Evolutionary conservation across 2,888 invertebrate species (phyloP).

Genomic region (Bombyx huttoni): DNA sequence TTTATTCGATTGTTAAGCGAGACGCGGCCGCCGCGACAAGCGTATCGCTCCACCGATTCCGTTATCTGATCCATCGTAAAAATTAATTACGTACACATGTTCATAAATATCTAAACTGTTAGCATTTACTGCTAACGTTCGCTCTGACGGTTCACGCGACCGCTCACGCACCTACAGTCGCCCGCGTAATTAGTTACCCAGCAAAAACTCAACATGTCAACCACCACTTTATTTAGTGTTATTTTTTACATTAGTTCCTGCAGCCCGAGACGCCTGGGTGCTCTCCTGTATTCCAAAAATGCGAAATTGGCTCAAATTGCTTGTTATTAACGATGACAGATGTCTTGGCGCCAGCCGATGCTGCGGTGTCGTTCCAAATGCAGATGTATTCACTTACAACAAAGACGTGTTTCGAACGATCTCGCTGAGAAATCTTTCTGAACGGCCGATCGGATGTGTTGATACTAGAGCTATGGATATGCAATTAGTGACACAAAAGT

Average conservation of each 20-base stretch:
- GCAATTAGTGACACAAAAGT: constrained; percentile 57
- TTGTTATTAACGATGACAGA: constrained; percentile 71
- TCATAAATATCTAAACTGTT: constrained; percentile 67
- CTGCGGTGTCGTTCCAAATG: constrained; percentile 10
- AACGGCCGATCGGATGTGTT: constrained; percentile 57
- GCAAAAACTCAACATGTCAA: constrained; percentile 60
- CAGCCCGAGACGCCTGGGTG: constrained; percentile 53
- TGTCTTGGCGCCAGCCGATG: constrained; percentile 60
- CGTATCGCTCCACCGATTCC: constrained; percentile 56
- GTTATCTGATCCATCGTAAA: constrained; percentile 69
- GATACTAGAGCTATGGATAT: constrained; percentile 60
- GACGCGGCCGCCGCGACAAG: constrained; percentile 44
- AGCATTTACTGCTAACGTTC: constrained; percentile 57
- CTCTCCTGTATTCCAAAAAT: constrained; percentile 62
- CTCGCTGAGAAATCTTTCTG: constrained; percentile 20
- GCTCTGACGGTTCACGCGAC: constrained; percentile 42
- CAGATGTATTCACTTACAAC: constrained; percentile 14
- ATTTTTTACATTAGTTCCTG: constrained; percentile 66
- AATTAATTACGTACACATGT: constrained; percentile 71
- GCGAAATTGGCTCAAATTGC: constrained; percentile 70
- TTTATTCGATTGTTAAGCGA: constrained; percentile 33
- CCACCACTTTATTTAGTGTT: constrained; percentile 60
- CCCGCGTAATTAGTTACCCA: constrained; percentile 44
- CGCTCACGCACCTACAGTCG: constrained; percentile 40
- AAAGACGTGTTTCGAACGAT: constrained; percentile 17